A percentile compares a stretch with the other conserved stretches of the same genome.
Evolutionary conservation across 92 coral and sea anemone species (phyloP).

Genomic region (Epizoanthus ramosus): DNA sequence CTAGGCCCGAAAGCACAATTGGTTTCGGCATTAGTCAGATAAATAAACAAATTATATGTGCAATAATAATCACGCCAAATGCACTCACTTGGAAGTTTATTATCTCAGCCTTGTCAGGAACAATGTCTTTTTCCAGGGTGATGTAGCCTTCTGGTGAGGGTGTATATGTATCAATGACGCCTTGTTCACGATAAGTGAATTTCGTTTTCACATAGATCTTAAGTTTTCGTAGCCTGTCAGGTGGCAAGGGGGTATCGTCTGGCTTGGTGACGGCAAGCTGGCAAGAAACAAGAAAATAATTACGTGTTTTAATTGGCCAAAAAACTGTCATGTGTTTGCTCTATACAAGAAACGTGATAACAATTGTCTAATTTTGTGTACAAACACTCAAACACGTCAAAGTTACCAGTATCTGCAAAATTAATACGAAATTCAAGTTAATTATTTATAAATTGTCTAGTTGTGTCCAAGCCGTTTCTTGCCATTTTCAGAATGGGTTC

Average conservation of each 20-base stretch:
- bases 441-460: too few species aligned
- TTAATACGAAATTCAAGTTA: too few species aligned
- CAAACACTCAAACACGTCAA: too few species aligned
- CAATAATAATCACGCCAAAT: neutral
- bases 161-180: conserved; percentile 46
- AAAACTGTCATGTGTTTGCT: too few species aligned
- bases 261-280: conserved; percentile 71
- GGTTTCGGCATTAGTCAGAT: neutral
- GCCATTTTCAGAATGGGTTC: too few species aligned
- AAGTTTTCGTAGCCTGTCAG: conserved; percentile 51
- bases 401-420: too few species aligned
- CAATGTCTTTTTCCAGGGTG: conserved; percentile 42
- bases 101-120: conserved; percentile 42
- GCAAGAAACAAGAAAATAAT: neutral
- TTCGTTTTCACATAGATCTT: conserved; percentile 61
- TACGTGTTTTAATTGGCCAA: neutral
- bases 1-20: too few species aligned
- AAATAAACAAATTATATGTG: neutral
- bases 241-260: conserved; percentile 63
- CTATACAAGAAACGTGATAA: too few species aligned
- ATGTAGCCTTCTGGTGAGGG: conserved; percentile 67
- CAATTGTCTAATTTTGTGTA: too few species aligned
- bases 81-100: conserved; percentile 31
- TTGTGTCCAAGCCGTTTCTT: too few species aligned
- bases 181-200: conserved; percentile 28